phyloP scores from a whole-genome alignment of 1,140 invertebrate genomes.

The Vanessa tameamea region DNA sequence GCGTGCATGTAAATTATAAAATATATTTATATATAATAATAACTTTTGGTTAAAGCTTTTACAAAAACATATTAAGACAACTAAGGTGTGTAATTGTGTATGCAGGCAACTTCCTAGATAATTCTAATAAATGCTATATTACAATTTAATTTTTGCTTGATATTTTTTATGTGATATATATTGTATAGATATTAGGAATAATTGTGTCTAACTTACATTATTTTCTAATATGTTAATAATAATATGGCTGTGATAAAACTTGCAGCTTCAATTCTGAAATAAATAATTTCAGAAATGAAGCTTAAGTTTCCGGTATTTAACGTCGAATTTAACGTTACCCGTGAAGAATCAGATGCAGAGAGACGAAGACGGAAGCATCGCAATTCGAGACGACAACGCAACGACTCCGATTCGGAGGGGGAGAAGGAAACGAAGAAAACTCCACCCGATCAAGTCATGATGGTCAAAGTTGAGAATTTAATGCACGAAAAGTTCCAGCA shows the following conservation, averaged over 20 bases:
- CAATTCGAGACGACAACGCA: slow-evolving; percentile 57
- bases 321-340: slow-evolving; percentile 84
- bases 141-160: too few relatives aligned
- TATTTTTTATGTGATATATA: too few relatives aligned
- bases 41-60: too few relatives aligned
- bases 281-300: slow-evolving; percentile 78
- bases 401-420: slow-evolving; percentile 18
- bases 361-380: slow-evolving; percentile 80
- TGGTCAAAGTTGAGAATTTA: slow-evolving; percentile 98
- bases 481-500: slow-evolving; percentile 93
- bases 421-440: slow-evolving; percentile 59
- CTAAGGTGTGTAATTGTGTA: too few relatives aligned
- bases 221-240: too few relatives aligned
- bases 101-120: too few relatives aligned
- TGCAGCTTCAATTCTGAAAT: slow-evolving; percentile 72
- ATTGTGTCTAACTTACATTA: too few relatives aligned
- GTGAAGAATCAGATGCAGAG: slow-evolving; percentile 81
- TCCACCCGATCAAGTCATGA: slow-evolving; percentile 84
- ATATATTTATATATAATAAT: too few relatives aligned
- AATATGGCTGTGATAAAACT: slow-evolving; percentile 5
- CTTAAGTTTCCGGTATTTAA: slow-evolving; percentile 84
- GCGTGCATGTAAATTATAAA: too few relatives aligned
- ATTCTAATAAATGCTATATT: too few relatives aligned
- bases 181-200: too few relatives aligned
- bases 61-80: too few relatives aligned